Conservation (phyloP, 2,113 vertebrate species). For the Orthonyx spaldingii region DNA sequence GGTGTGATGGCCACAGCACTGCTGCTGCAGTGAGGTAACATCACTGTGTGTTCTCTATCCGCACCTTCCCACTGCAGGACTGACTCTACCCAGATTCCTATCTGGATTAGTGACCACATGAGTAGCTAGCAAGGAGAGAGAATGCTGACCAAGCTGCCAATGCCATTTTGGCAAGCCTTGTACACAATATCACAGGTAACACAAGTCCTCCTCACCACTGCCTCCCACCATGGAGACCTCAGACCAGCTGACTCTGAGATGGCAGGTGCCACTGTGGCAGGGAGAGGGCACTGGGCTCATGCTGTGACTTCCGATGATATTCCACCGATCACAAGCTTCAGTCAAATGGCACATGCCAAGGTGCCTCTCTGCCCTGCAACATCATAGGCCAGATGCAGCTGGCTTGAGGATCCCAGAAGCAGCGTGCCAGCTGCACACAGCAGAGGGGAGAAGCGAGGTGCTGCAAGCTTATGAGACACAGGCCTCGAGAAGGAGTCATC, state of each 20-base stretch:
- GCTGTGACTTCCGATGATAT: neutral
- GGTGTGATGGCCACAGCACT: neutral
- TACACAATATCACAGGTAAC: neutral
- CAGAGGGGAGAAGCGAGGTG: neutral
- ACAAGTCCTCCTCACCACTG: neutral
- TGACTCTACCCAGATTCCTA: neutral
- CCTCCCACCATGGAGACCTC: neutral
- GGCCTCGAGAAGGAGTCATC: accelerated
- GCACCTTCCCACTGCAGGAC: neutral
- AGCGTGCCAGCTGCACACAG: neutral
- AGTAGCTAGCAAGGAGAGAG: neutral
- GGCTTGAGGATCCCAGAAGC: neutral
- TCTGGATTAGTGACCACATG: neutral
- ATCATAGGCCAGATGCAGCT: neutral
- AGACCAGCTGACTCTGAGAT: neutral
- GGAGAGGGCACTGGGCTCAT: neutral
- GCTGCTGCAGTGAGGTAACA: neutral
- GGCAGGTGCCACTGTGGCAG: neutral
- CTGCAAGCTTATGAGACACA: neutral
- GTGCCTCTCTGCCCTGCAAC: neutral
- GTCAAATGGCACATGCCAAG: neutral
- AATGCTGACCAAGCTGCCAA: neutral
- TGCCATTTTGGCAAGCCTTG: neutral
- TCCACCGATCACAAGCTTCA: neutral
- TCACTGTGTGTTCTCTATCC: accelerated